Base-by-base conservation (phyloP, 2,888 invertebrate genomes). In the Leuctra nigra region DNA sequence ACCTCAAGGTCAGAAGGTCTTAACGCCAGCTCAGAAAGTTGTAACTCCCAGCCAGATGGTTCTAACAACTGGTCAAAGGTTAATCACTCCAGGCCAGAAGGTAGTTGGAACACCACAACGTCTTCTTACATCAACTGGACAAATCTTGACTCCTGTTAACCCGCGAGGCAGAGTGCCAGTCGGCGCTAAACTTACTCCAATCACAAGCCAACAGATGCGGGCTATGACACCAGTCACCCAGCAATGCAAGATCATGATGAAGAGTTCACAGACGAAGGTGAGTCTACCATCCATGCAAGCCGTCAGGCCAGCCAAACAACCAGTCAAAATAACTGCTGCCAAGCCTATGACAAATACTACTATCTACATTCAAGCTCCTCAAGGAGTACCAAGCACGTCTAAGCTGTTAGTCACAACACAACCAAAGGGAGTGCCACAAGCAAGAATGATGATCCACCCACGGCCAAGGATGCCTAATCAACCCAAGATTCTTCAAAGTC, bases 1-100 rank as follows among this genome's bases (percentile, higher is more conserved):
- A 1, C 67, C 68, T 23, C 58, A 58, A 36, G 53, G 58, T 18
- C 33, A 36, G 29, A 16, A 41, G 18, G 55, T 82, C 1, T 69
- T 82, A 46, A 81, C 80, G 6, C 80, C 81, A 0, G 78, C 80
- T 59, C 81, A 82, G 64, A 79, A 79, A 67, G 63, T 67, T 81
- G 16, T 38, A 7, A 53, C 46, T 41, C 41, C 54, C 35, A 53
- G 47, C 9, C 52, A 55, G 50, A 7, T 55, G 9, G 55, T 82
- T 1, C 69, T 82, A 46, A 81, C 80, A 4, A 80, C 81, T 0
- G 78, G 79, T 59, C 81, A 82, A 64, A 79, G 79, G 67, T 63
- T 67, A 81, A 14, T 38, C 4, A 53, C 46, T 41, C 41, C 54
- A 39, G 55, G 47, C 9, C 52, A 55, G 50, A 7, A 53, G 9